phyloP scores from a whole-genome alignment of 2,797 vertebrate species.

The Dermochelys coriacea region DNA sequence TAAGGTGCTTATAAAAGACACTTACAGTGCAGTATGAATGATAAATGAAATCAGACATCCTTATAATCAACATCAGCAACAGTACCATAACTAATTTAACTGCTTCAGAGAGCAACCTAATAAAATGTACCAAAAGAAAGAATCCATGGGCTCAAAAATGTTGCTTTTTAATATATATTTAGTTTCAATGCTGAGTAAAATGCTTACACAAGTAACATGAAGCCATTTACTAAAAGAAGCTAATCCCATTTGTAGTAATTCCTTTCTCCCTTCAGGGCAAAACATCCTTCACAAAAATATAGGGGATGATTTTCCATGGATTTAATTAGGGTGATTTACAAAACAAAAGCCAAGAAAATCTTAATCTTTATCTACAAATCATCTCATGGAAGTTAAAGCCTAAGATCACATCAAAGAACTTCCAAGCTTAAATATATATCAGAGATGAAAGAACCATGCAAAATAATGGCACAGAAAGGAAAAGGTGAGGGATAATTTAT shows the following conservation, averaged over 20 bases:
- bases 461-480: neutral
- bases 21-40: slow-evolving; percentile 54
- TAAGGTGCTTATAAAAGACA: slow-evolving; percentile 72
- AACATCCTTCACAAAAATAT: slow-evolving; percentile 51
- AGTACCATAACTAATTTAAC: slow-evolving; percentile 73
- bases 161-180: slow-evolving; percentile 39
- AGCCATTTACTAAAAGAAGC: slow-evolving; percentile 42
- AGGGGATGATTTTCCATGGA: slow-evolving; percentile 22
- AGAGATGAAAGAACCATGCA: neutral
- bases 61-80: slow-evolving; percentile 70
- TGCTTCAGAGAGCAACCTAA: slow-evolving; percentile 68
- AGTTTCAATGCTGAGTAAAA: slow-evolving; percentile 61
- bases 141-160: neutral
- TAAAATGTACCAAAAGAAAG: slow-evolving; percentile 62
- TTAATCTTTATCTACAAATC: neutral
- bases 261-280: slow-evolving; percentile 40
- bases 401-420: neutral
- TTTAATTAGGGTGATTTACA: slow-evolving; percentile 7
- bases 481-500: neutral
- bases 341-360: neutral
- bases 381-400: neutral
- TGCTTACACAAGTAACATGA: slow-evolving; percentile 54
- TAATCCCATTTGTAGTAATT: slow-evolving; percentile 49
- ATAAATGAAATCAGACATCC: slow-evolving; percentile 76
- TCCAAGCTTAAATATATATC: neutral